Evolutionary conservation across 2,113 vertebrate genomes (phyloP).

Genomic region (Microtus montanus): DNA sequence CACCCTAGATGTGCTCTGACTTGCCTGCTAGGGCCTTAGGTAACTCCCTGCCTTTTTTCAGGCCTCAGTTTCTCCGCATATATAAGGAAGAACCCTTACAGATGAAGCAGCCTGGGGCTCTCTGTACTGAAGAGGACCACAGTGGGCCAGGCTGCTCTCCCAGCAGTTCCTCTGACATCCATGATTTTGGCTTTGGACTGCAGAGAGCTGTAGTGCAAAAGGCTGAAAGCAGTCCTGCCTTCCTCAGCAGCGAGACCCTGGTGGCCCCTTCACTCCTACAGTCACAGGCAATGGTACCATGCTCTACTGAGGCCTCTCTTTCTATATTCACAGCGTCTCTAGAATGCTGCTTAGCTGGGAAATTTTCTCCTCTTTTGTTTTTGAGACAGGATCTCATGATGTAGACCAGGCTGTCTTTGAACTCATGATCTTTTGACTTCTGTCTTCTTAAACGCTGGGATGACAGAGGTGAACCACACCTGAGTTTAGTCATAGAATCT

Average conservation of each 20-base stretch:
- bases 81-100: neutral
- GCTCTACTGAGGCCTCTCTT: neutral
- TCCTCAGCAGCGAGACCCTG: neutral
- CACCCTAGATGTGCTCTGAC: neutral
- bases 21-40: neutral
- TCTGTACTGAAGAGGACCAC: neutral
- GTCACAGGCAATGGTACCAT: too few species aligned
- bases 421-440: neutral
- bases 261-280: too few species aligned
- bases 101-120: neutral
- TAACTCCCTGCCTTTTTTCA: neutral
- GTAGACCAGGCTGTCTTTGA: neutral
- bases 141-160: neutral
- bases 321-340: neutral
- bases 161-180: neutral
- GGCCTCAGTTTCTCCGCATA: neutral
- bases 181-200: neutral
- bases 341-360: too few species aligned
- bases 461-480: accelerated
- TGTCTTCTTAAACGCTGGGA: neutral
- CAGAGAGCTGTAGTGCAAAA: neutral
- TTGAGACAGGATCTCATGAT: neutral
- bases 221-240: too few species aligned
- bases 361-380: neutral
- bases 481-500: neutral